Conservation (phyloP, 1,140 invertebrate genomes). For the Aphidius ervi region DNA sequence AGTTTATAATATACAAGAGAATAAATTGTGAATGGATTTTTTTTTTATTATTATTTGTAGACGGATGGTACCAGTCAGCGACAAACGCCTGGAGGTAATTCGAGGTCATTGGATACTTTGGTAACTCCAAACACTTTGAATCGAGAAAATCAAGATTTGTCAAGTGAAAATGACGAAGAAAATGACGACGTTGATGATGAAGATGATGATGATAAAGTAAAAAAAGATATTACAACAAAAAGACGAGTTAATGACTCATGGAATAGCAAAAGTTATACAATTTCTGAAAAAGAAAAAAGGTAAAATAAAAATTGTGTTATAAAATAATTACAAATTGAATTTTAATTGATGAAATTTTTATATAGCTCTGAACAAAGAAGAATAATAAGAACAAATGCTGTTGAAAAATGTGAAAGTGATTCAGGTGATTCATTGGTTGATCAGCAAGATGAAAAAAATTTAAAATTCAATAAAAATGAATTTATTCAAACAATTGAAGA, state of each 20-base stretch:
- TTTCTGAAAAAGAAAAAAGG: slow-evolving; percentile 34
- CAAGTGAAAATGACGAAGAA: slow-evolving; percentile 43
- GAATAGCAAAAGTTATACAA: slow-evolving; percentile 34
- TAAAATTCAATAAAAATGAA: slow-evolving; percentile 30
- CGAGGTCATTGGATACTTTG: slow-evolving; percentile 39
- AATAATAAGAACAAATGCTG: slow-evolving; percentile 30
- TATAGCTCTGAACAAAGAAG: slow-evolving; percentile 30
- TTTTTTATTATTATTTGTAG: slow-evolving; percentile 27
- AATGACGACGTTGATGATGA: slow-evolving; percentile 40
- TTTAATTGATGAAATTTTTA: neutral
- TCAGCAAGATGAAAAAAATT: slow-evolving; percentile 35
- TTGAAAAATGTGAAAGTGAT: slow-evolving; percentile 33
- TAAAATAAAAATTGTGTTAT: slow-evolving; percentile 14
- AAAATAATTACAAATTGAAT: neutral
- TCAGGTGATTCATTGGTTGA: slow-evolving; percentile 30
- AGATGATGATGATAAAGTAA: slow-evolving; percentile 42
- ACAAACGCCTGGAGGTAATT: slow-evolving; percentile 37
- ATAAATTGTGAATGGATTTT: neutral
- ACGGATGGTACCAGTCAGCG: slow-evolving; percentile 45
- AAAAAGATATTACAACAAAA: slow-evolving; percentile 37
- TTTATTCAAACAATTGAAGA: slow-evolving; percentile 36
- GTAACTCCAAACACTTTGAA: slow-evolving; percentile 39
- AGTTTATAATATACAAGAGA: too few species aligned
- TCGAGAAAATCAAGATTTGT: slow-evolving; percentile 36
- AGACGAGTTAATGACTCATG: slow-evolving; percentile 27